Percentiles rank a stretch among this genome's conserved stretches.
These are phyloP conservation scores for Canis aureus DNA, from an alignment of 2,113 vertebrate genomes.

Conservation along the genomic window DNA sequence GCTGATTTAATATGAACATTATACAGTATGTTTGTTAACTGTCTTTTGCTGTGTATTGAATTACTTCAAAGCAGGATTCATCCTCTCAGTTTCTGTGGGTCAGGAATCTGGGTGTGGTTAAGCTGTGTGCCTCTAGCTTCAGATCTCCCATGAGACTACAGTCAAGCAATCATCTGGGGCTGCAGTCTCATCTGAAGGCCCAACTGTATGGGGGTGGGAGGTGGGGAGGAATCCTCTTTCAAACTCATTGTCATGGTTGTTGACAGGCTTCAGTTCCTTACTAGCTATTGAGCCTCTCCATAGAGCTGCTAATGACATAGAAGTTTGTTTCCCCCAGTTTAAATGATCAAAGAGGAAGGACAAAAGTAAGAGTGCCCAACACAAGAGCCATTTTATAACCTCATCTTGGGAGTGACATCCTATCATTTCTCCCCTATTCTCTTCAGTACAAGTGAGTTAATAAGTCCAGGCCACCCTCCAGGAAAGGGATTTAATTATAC, in stretches of 20 bases:
- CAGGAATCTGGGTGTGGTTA: background rate
- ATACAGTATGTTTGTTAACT: constrained; percentile 8
- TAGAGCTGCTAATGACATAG: background rate
- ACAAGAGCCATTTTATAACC: constrained; percentile 42
- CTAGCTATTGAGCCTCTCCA: background rate
- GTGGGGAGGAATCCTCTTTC: background rate
- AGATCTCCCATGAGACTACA: background rate
- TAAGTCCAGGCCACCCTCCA: background rate
- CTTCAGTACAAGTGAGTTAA: constrained; percentile 21
- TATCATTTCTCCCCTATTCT: constrained; percentile 36
- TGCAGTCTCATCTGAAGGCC: background rate
- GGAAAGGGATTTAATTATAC: constrained; percentile 11
- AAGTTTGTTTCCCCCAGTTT: background rate
- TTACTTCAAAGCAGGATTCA: background rate
- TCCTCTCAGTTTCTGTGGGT: constrained; percentile 26
- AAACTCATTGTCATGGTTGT: background rate
- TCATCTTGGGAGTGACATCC: background rate
- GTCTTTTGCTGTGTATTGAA: background rate
- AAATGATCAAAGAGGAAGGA: constrained; percentile 10
- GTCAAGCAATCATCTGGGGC: background rate
- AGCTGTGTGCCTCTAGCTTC: background rate
- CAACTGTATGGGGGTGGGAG: background rate
- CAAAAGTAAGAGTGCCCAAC: background rate
- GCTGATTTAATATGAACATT: constrained; percentile 35
- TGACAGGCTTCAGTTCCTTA: constrained; percentile 16